Evolutionary conservation across 2,888 invertebrate genomes (phyloP), one percentile per base, ranked within the genome.

Genomic region (Melinopterus prodromus): DNA sequence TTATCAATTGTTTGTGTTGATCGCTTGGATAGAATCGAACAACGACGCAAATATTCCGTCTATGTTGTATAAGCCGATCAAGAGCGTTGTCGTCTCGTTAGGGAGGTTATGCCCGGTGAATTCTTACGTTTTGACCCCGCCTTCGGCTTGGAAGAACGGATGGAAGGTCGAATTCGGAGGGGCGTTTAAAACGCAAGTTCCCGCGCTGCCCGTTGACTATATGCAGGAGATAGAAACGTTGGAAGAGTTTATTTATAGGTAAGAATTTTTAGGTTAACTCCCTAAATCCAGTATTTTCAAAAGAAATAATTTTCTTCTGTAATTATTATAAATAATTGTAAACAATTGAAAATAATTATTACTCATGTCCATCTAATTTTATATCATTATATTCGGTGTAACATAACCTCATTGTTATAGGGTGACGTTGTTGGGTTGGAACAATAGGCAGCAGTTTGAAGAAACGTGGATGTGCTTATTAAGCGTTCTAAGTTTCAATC

Each of bases 391-490:
- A n/a, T n/a, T n/a, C n/a, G n/a, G n/a, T n/a, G n/a, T n/a, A n/a
- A 26, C 26, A 26, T 26, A 26, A 26, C 26, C 26, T 26, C 26
- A 26, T 26, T 26, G 3, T 88, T 85, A 77, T 78, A 95, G 97
- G 86, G 92, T 95, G 78, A 95, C 94, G 83, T 90, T 96, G 69
- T 92, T 96, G 87, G 98, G 99, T 16, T 99, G 98, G 96, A 95
- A 95, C 9, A 95, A 94, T 69, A 92, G 98, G 82, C 95, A 96
- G 85, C 97, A 98, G 87, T 99, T 99, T 89, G 99, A 99, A 89
- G 99, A 99, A 90, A 97, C 97, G 81, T 99, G 99, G 97, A 98
- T 99, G 93, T 95, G 96, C 71, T 91, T 98, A 72, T 90, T 99
- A 2, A 95, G 95, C 4, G 96, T 97, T 0, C 88, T 98, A 2